Percentiles rank a stretch among this genome's conserved stretches.
These are phyloP conservation scores for Drepana falcataria DNA, from an alignment of 2,888 invertebrate genomes.

Conservation along the genomic window DNA sequence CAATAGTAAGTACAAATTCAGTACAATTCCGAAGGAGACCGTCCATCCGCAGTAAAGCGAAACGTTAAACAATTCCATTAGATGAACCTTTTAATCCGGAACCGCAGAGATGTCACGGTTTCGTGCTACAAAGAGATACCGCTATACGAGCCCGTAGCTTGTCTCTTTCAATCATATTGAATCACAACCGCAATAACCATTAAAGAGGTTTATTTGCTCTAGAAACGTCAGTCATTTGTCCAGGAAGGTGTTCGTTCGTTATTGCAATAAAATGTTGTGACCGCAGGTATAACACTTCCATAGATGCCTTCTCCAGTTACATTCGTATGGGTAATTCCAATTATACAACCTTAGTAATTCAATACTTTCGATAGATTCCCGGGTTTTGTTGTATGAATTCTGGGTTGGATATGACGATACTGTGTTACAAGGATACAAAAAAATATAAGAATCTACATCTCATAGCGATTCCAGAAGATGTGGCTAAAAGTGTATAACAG, in stretches of 20 bases:
- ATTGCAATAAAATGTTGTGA: slow-evolving; percentile 16
- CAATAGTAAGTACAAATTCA: slow-evolving; percentile 32
- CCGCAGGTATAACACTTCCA: slow-evolving; percentile 6
- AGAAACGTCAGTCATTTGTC: slow-evolving; percentile 49
- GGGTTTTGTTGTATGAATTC: too few species aligned
- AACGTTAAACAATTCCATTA: slow-evolving; percentile 37
- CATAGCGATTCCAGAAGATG: too few species aligned
- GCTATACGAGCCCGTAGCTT: slow-evolving; percentile 26
- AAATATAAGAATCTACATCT: too few species aligned
- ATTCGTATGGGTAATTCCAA: neutral
- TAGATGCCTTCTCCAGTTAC: slow-evolving; percentile 1
- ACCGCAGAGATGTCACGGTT: slow-evolving; percentile 19
- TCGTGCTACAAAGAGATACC: slow-evolving; percentile 23
- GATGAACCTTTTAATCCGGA: slow-evolving; percentile 27
- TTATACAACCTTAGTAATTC: too few species aligned
- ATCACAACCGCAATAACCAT: slow-evolving; percentile 9
- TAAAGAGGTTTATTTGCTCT: slow-evolving; percentile 22
- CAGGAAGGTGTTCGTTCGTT: slow-evolving; percentile 28
- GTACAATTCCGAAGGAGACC: slow-evolving; percentile 37
- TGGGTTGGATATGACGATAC: too few species aligned
- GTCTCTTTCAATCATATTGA: slow-evolving; percentile 28
- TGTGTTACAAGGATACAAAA: too few species aligned
- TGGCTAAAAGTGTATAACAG: too few species aligned
- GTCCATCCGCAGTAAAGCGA: slow-evolving; percentile 31
- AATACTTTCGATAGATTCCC: too few species aligned